Evolutionary conservation across 2,888 invertebrate species (phyloP).

Genomic region (Bellardia pandia): DNA sequence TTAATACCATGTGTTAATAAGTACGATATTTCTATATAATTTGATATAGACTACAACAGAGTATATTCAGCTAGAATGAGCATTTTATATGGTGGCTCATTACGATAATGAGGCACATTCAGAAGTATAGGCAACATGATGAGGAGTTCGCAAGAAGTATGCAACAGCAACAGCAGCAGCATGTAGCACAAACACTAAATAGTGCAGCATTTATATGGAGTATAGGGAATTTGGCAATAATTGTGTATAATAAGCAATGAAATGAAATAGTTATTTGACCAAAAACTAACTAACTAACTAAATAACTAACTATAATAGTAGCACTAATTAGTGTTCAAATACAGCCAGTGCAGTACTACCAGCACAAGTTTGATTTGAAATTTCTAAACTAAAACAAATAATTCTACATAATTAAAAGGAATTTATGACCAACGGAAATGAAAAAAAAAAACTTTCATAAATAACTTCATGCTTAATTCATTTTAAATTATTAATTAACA

Average conservation of each 20-base stretch:
- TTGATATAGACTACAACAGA: slow-evolving; percentile 20
- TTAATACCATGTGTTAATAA: slow-evolving; percentile 58
- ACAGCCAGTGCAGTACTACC: no score
- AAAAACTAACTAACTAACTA: not conserved
- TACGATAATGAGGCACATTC: slow-evolving; percentile 42
- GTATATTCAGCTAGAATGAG: slow-evolving; percentile 4
- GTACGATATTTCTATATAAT: slow-evolving; percentile 55
- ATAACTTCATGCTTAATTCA: no score
- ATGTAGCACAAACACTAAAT: not conserved
- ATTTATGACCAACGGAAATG: no score
- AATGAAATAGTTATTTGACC: slow-evolving; percentile 11
- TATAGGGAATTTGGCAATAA: not conserved
- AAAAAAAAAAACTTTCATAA: no score
- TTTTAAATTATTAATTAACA: not conserved
- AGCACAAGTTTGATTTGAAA: no score
- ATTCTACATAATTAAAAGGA: no score
- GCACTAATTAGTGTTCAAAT: no score
- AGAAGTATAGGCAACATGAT: not conserved
- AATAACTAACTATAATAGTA: not conserved
- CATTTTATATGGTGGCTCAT: slow-evolving; percentile 49
- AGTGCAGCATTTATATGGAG: not conserved
- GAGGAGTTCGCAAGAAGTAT: not conserved
- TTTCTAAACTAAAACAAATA: no score
- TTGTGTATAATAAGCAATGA: slow-evolving; percentile 12
- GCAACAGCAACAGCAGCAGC: no score